These are phyloP conservation scores for Drosophila aldrichi DNA, from an alignment of 2,888 invertebrate genomes.

Conservation along the genomic window DNA sequence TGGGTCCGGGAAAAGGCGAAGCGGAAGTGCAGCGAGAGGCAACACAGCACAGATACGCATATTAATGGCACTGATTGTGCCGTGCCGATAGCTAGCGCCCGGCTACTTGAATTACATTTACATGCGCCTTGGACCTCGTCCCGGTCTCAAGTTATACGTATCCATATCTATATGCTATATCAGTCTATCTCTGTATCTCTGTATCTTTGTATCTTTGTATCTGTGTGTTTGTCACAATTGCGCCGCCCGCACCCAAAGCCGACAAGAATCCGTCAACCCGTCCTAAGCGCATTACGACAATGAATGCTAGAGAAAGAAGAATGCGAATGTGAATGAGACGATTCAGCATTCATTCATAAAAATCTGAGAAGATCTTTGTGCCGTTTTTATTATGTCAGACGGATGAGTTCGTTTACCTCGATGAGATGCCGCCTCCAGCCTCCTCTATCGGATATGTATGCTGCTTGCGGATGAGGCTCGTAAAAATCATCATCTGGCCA, in stretches of 20 bases:
- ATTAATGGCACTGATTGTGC: slow-evolving; percentile 70
- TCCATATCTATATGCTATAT: neutral
- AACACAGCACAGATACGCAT: slow-evolving; percentile 61
- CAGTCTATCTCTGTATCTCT: neutral
- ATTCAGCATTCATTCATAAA: slow-evolving; percentile 57
- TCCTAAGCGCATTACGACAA: slow-evolving; percentile 64
- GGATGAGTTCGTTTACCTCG: slow-evolving; percentile 67
- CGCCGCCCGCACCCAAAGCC: slow-evolving; percentile 47
- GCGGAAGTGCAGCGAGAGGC: slow-evolving; percentile 58
- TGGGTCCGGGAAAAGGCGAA: slow-evolving; percentile 8
- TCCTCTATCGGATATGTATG: neutral
- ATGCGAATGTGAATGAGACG: slow-evolving; percentile 10
- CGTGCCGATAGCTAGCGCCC: slow-evolving; percentile 49
- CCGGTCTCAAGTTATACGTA: neutral
- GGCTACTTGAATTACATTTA: slow-evolving; percentile 72
- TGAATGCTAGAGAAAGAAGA: slow-evolving; percentile 25
- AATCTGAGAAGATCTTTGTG: slow-evolving; percentile 55
- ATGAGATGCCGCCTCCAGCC: slow-evolving; percentile 3
- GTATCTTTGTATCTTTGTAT: neutral
- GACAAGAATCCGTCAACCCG: slow-evolving; percentile 48
- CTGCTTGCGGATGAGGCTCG: slow-evolving; percentile 15
- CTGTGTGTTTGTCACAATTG: slow-evolving; percentile 30
- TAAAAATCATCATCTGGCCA: slow-evolving; percentile 53
- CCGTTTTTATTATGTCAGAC: slow-evolving; percentile 41
- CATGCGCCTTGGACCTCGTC: slow-evolving; percentile 24